Evolutionary conservation across 2,888 invertebrate genomes (phyloP).

Genomic region (Euplexia lucipara): DNA sequence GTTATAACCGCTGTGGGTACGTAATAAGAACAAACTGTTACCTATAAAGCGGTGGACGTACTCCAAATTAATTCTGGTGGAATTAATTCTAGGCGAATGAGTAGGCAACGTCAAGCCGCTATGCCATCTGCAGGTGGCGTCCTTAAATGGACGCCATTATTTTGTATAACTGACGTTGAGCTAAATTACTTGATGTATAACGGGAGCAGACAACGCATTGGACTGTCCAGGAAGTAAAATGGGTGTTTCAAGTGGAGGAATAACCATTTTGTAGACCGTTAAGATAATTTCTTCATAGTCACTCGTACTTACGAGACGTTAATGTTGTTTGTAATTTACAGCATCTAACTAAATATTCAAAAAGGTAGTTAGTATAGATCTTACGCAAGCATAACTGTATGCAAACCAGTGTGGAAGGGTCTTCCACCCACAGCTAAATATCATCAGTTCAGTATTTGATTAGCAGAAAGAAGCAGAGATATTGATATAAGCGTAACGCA

Average conservation of each 20-base stretch:
- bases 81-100: slow-evolving; percentile 77
- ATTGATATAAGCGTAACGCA: no score
- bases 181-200: slow-evolving; percentile 43
- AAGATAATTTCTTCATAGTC: not conserved
- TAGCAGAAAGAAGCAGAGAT: no score
- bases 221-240: not conserved
- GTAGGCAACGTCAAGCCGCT: slow-evolving; percentile 65
- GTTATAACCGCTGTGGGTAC: slow-evolving; percentile 73
- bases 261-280: not conserved
- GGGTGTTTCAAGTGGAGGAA: not conserved
- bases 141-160: slow-evolving; percentile 58
- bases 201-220: slow-evolving; percentile 9
- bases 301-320: no score
- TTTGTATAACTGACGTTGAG: slow-evolving; percentile 52
- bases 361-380: no score
- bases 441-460: no score
- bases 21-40: slow-evolving; percentile 78
- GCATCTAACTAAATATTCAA: no score
- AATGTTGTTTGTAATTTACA: no score
- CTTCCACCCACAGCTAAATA: no score
- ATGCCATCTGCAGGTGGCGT: slow-evolving; percentile 65
- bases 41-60: slow-evolving; percentile 74
- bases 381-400: no score
- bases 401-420: no score
- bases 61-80: slow-evolving; percentile 74